phyloP scores from a whole-genome alignment of 2,888 invertebrate species.

The Platerodrilus igneus region DNA sequence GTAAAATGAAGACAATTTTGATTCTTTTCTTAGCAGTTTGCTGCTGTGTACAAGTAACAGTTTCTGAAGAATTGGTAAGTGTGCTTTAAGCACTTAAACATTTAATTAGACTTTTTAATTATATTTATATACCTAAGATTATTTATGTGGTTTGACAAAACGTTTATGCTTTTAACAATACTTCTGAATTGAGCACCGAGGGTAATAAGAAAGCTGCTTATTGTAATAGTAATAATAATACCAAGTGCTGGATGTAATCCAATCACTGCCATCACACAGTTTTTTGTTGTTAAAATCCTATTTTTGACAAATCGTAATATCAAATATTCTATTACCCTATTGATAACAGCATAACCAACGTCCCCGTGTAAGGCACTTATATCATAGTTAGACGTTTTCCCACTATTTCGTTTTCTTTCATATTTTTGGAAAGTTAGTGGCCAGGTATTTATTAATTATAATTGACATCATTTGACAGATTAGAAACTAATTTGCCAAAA shows the following conservation, averaged over 20 bases:
- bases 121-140: too few species aligned
- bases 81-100: too few species aligned
- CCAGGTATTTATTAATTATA: constrained; percentile 22
- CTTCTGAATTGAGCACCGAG: too few species aligned
- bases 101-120: too few species aligned
- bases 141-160: too few species aligned
- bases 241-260: constrained; percentile 61
- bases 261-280: constrained; percentile 62
- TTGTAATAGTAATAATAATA: too few species aligned
- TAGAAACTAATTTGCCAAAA: constrained; percentile 58
- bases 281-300: constrained; percentile 55
- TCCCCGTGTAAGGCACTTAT: constrained; percentile 63
- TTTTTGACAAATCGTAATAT: constrained; percentile 63
- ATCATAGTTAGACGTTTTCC: constrained; percentile 60
- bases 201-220: too few species aligned
- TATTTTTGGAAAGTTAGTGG: constrained; percentile 60
- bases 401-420: constrained; percentile 51
- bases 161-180: too few species aligned
- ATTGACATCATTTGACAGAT: not conserved
- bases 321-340: constrained; percentile 70
- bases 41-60: too few species aligned
- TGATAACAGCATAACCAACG: constrained; percentile 65
- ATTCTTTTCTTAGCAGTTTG: too few species aligned
- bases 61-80: too few species aligned
- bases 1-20: too few species aligned